These are phyloP conservation scores for Gerris lacustris DNA, from an alignment of 2,888 invertebrate species.

Conservation along the genomic window DNA sequence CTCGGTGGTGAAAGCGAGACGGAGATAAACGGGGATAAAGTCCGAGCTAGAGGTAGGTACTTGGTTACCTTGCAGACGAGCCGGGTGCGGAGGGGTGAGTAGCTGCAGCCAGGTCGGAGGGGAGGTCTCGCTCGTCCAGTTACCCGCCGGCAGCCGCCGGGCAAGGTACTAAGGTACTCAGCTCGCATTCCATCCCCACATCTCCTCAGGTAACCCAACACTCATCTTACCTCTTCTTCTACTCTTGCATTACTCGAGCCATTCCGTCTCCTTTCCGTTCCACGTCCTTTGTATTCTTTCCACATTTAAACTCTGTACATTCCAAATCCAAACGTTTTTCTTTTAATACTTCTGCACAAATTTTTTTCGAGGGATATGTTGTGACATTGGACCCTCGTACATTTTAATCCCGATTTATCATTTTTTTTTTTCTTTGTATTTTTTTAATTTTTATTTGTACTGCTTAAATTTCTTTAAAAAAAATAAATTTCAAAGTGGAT, in stretches of 20 bases:
- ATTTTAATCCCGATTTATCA: not conserved
- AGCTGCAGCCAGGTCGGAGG: not conserved
- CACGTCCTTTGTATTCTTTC: too few species aligned
- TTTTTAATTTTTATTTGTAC: not conserved
- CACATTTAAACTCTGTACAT: too few species aligned
- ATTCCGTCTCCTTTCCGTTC: too few species aligned
- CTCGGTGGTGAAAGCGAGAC: not conserved
- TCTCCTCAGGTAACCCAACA: too few species aligned
- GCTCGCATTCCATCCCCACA: too few species aligned
- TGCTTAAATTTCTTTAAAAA: not conserved
- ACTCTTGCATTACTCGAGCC: too few species aligned
- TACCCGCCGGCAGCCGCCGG: not conserved
- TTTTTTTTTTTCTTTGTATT: not conserved
- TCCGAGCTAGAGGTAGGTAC: not conserved
- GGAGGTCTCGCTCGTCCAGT: not conserved
- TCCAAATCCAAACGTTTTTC: too few species aligned
- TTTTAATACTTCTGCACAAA: too few species aligned
- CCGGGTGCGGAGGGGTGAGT: not conserved
- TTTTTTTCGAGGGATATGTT: not conserved
- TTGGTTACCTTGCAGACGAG: not conserved
- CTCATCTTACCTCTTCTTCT: too few species aligned
- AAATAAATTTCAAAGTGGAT: too few species aligned
- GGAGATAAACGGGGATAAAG: not conserved
- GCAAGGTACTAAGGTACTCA: not conserved
- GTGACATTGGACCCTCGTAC: not conserved